Conservation (phyloP, 2,113 vertebrate genomes). For the Andinoacara biseriatus region DNA sequence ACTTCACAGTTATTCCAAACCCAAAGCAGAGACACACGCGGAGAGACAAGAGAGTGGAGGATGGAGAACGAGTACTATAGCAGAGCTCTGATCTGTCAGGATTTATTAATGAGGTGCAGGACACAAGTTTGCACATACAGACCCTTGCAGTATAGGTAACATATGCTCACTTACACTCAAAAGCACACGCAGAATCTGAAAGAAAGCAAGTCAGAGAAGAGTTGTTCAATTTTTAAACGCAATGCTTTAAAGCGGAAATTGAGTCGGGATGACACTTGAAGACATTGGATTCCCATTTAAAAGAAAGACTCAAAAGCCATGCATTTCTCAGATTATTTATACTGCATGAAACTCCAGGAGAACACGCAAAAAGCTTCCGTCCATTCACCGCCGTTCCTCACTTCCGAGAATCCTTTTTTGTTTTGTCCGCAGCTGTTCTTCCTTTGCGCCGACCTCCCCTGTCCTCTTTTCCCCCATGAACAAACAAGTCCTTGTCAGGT, state of each 20-base stretch:
- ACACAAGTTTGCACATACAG: slow-evolving; percentile 29
- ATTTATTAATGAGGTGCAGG: slow-evolving; percentile 55
- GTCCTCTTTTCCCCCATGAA: slow-evolving; percentile 14
- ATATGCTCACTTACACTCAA: slow-evolving; percentile 8
- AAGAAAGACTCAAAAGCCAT: slow-evolving; percentile 10
- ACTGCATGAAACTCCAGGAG: neutral
- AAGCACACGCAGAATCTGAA: slow-evolving; percentile 10
- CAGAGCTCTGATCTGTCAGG: slow-evolving; percentile 30
- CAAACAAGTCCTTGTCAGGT: slow-evolving; percentile 52
- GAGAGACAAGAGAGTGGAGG: neutral
- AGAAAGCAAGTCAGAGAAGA: slow-evolving; percentile 34
- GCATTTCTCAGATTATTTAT: slow-evolving; percentile 29
- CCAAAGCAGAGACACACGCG: neutral
- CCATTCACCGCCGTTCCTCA: neutral
- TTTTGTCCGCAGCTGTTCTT: slow-evolving; percentile 25
- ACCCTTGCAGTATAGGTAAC: neutral
- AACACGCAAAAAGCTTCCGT: neutral
- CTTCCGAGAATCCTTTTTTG: neutral
- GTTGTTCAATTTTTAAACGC: slow-evolving; percentile 68
- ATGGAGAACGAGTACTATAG: slow-evolving; percentile 53
- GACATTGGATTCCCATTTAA: slow-evolving; percentile 8
- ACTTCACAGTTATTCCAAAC: slow-evolving; percentile 28
- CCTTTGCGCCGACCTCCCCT: slow-evolving; percentile 17
- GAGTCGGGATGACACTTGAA: slow-evolving; percentile 48
- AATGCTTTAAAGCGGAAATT: slow-evolving; percentile 69